Evolutionary conservation across 2,113 vertebrate species (phyloP), one percentile per base, ranked within the genome.

Genomic region (Tenrec ecaudatus): DNA sequence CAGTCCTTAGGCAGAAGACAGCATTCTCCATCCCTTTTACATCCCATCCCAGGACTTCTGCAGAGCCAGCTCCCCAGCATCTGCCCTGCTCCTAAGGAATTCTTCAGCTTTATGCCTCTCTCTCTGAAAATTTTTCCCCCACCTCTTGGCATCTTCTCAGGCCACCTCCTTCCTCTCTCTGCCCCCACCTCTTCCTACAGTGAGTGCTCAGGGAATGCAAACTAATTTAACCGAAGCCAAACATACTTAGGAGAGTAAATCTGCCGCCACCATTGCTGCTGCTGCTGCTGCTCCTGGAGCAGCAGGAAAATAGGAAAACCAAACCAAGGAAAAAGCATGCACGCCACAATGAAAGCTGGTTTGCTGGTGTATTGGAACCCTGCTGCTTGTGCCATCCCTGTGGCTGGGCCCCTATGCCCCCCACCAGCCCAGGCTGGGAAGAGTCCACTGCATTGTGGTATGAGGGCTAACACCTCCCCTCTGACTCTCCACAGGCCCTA

Each of bases 231-330:
- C 94, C 91, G 89, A 95, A 94, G 94, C 92, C 95, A 97, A 97
- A 96, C 94, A 97, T 97, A 96, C 97, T 97, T 97, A 97, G 78
- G 92, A 91, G 85, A 89, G 94, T 96, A 97, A 97, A 97, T 97
- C 95, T 96, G 88, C 92, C 86, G 10, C 71, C 36, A 16, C 71
- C 36, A 38, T 27, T 47, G 89, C 73, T 40, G 25, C 25, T 64
- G n/a, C 57, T 25, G 47, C 47, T 53, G n/a, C n/a, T 66, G 82
- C 77, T 91, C 91, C 86, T 86, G 77, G 43, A 83, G 86, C 47
- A 29, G 77, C 83, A 95, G 91, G 0, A 84, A 69, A 75, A 86
- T n/a, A 58, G 12, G 11, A 53, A 53, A 53, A 5, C 9, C 47
- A 2, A 10, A 53, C 47, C 25, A 86, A n/a, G 12, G n/a, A n/a